Base-by-base conservation (phyloP, 2,797 vertebrate species). In the Xenops minutus region DNA sequence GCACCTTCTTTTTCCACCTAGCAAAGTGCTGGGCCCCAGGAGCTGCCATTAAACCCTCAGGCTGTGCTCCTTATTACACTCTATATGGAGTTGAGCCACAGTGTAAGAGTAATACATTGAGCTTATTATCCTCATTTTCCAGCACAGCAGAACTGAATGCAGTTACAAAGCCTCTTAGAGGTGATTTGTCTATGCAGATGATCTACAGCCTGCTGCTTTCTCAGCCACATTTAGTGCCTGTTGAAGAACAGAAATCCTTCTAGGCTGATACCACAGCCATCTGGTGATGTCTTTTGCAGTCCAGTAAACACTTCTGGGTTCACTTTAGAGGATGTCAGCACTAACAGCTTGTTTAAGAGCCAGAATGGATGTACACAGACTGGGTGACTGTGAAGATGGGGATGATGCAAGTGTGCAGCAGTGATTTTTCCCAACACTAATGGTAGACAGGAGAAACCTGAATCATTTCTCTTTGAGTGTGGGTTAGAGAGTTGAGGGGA, bases 251-350 rank as follows among this genome's bases (percentile, higher is more conserved):
- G 91, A 92, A 93, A 94, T 92, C 89, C 89, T 94, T 92, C 92
- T 78, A 92, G 85, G 82, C 82, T 81, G 89, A 73, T 97, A 94
- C 52, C 82, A 79, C 73, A 96, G 85, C 89, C 95, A 96, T 93
- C 94, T 96, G 92, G 91, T 69, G 83, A 92, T 92, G 91, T 88
- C 89, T 95, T 96, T 94, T 96, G 92, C 92, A 89, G 91, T 78
- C 73, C 76, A 78, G 76, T 78, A 94, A 94, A 85, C 66, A 79
- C 76, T 93, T 88, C 88, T 95, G 89, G 41, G 76, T 88, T 95
- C 83, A 51, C 62, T 95, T 93, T 95, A 73, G 69, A 92, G 88
- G 69, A 76, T 86, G 89, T 88, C 92, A 54, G 48, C 52, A 73
- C 30, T 34, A 85, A 81, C 89, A 91, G 55, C 83, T 92, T 93